phyloP scores from a whole-genome alignment of 2,797 vertebrate species.

The Scomberomorus guttatus region DNA sequence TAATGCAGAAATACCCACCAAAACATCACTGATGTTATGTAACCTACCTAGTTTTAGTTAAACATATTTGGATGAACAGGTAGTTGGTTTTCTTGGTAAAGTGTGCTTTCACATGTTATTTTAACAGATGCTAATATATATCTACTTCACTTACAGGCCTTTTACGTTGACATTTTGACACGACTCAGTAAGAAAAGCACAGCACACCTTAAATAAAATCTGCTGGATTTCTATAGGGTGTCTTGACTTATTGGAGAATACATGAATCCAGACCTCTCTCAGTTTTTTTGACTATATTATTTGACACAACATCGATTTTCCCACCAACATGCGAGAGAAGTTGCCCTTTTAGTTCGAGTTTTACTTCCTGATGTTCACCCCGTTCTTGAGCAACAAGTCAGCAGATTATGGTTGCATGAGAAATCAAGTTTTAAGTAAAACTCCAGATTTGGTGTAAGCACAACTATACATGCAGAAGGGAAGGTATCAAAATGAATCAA shows the following conservation, averaged over 20 bases:
- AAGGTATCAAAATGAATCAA: no score
- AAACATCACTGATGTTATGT: no score
- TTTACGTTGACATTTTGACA: no score
- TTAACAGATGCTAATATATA: no score
- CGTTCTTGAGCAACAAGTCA: background rate
- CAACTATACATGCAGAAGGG: background rate
- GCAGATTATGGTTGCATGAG: background rate
- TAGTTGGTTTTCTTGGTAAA: no score
- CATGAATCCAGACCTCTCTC: background rate
- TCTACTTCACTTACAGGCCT: no score
- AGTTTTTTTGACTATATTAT: background rate
- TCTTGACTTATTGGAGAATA: background rate
- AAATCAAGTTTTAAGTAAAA: background rate
- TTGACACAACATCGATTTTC: constrained; percentile 4
- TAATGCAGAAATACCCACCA: no score
- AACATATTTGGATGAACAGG: no score
- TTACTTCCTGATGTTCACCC: constrained; percentile 33
- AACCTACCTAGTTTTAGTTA: no score
- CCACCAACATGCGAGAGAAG: background rate
- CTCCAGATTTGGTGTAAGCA: background rate
- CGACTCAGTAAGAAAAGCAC: no score
- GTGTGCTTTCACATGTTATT: no score
- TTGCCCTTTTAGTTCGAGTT: background rate
- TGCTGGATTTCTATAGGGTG: background rate
- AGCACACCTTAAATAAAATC: background rate